These are phyloP conservation scores for Gambusia yucatana DNA, from an alignment of 2,797 vertebrate genomes.

Conservation along the genomic window DNA sequence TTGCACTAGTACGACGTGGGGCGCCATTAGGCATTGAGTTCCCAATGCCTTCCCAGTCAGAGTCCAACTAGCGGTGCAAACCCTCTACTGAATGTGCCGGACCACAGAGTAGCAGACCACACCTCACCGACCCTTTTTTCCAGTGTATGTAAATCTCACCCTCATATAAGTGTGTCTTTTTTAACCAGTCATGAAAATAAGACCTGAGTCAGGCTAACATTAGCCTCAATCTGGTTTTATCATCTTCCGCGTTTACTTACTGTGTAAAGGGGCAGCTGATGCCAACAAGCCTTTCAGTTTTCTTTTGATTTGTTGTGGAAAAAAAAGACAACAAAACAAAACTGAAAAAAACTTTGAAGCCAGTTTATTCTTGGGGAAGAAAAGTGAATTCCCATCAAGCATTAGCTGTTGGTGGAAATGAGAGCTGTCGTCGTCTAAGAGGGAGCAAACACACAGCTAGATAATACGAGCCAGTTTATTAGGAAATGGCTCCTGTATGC, in stretches of 20 bases:
- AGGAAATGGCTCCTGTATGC: conserved; percentile 62
- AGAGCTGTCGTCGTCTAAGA: conserved; percentile 9
- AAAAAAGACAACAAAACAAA: neutral
- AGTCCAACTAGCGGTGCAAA: neutral
- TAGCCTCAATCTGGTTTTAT: neutral
- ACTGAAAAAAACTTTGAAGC: neutral
- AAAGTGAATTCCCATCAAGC: neutral
- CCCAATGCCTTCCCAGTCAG: too few species aligned
- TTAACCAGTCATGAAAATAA: neutral
- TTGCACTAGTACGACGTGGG: too few species aligned
- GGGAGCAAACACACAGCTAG: conserved; percentile 31
- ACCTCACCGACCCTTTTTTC: neutral
- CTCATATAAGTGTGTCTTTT: neutral
- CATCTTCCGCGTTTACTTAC: neutral
- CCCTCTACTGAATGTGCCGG: neutral
- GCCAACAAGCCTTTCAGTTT: neutral
- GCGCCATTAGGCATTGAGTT: neutral
- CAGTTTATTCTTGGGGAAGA: neutral
- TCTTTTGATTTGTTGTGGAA: neutral
- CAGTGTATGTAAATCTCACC: neutral
- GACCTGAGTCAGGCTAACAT: neutral
- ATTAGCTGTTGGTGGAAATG: neutral
- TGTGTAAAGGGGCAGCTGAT: neutral
- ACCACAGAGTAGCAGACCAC: neutral
- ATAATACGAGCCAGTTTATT: conserved; percentile 68